Conservation (phyloP, 2,888 invertebrate genomes). For the Metallyticus violacea region DNA sequence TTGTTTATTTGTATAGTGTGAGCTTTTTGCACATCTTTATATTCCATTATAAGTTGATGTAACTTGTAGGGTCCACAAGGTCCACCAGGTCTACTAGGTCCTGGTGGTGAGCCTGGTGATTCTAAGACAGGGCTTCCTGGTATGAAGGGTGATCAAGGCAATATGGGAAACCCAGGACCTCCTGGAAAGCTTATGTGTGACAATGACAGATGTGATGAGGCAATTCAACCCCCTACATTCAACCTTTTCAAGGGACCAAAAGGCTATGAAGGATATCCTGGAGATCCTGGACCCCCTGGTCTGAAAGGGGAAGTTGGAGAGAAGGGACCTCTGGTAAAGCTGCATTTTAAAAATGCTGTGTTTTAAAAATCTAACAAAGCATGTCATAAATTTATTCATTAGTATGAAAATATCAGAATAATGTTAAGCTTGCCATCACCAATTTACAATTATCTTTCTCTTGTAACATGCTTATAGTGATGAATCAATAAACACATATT, state of each 20-base stretch:
- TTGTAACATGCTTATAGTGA: too few species aligned
- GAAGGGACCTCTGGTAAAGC: constrained; percentile 42
- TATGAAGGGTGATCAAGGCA: constrained; percentile 22
- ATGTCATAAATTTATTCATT: too few species aligned
- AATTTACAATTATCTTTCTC: too few species aligned
- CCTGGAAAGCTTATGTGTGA: constrained; percentile 43
- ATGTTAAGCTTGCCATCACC: too few species aligned
- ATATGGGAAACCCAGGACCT: constrained; percentile 42
- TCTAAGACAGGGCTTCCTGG: constrained; percentile 37
- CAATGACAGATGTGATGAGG: constrained; percentile 26
- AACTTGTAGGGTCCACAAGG: constrained; percentile 42
- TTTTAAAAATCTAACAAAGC: too few species aligned
- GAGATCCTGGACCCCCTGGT: constrained; percentile 41
- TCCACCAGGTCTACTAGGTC: constrained; percentile 41
- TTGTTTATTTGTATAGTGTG: too few species aligned
- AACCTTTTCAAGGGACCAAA: constrained; percentile 40
- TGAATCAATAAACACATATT: too few species aligned
- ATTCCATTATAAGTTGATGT: not conserved
- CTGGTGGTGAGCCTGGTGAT: constrained; percentile 49
- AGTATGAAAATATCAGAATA: too few species aligned
- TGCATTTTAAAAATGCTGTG: not conserved
- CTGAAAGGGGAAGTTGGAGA: constrained; percentile 47
- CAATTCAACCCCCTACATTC: constrained; percentile 1
- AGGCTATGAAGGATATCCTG: constrained; percentile 44
- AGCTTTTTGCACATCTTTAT: too few species aligned